Percentiles rank a stretch among this genome's conserved stretches.
Evolutionary conservation across 2,888 invertebrate genomes (phyloP).

Genomic region (Pandemis heparana): DNA sequence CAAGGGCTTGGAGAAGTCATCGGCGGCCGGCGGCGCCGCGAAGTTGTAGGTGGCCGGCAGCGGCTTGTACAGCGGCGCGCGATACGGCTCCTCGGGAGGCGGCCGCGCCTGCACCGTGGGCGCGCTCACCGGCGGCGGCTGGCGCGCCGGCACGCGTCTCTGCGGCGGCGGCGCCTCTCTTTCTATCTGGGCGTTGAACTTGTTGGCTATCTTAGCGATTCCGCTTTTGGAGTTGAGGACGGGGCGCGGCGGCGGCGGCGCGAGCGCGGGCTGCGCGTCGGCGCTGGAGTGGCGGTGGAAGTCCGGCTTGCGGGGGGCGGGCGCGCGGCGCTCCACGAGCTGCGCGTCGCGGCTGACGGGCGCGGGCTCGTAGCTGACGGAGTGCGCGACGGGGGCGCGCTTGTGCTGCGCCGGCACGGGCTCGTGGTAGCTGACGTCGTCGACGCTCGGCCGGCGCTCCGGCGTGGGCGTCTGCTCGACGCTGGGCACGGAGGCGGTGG

Average conservation of each 20-base stretch:
- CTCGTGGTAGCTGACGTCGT: constrained; percentile 64
- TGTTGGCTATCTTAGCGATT: constrained; percentile 76
- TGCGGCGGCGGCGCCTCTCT: constrained; percentile 56
- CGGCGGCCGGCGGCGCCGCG: constrained; percentile 66
- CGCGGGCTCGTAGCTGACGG: constrained; percentile 61
- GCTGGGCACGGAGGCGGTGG: constrained; percentile 63
- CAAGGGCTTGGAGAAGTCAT: constrained; percentile 71
- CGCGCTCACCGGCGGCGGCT: constrained; percentile 30
- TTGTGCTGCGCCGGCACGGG: constrained; percentile 63
- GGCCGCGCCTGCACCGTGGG: constrained; percentile 52
- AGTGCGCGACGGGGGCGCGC: constrained; percentile 62
- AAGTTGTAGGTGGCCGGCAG: constrained; percentile 79
- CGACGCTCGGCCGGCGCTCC: constrained; percentile 67
- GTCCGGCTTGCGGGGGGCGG: constrained; percentile 64
- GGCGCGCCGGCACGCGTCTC: constrained; percentile 46
- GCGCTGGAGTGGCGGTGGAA: constrained; percentile 77
- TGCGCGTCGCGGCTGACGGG: constrained; percentile 60
- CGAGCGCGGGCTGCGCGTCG: constrained; percentile 51
- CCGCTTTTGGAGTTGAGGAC: constrained; percentile 68
- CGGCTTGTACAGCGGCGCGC: constrained; percentile 68
- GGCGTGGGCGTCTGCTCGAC: constrained; percentile 63
- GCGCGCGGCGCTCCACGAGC: constrained; percentile 65
- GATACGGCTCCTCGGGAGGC: constrained; percentile 59
- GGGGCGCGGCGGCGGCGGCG: constrained; percentile 57
- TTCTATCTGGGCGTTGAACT: constrained; percentile 68